Percentiles rank a stretch among this genome's conserved stretches.
Evolutionary conservation across 2,113 vertebrate genomes (phyloP).

Genomic region (Circaetus cinerascens): DNA sequence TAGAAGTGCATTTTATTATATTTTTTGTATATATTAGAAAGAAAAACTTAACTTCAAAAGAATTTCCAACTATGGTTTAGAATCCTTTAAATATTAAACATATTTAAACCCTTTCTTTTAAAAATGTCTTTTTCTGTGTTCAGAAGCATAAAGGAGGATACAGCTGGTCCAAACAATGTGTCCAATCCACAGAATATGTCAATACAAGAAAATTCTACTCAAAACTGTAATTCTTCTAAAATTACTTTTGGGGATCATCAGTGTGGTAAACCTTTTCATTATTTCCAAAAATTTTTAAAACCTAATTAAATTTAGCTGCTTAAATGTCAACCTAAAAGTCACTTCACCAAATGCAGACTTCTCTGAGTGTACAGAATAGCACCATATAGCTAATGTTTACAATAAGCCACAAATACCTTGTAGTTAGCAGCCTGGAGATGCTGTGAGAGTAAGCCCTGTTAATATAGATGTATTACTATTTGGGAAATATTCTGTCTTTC

Average conservation of each 20-base stretch:
- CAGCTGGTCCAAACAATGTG: not conserved
- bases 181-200: not conserved
- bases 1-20: not conserved
- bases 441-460: not conserved
- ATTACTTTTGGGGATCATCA: not conserved
- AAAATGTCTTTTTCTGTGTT: not conserved
- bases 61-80: not conserved
- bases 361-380: not conserved
- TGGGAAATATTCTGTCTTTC: not conserved
- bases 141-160: not conserved
- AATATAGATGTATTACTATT: rapidly evolving
- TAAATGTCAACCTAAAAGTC: not conserved
- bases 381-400: not conserved
- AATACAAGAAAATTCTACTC: not conserved
- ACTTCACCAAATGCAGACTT: not conserved
- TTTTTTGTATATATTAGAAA: not conserved
- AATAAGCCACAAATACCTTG: not conserved
- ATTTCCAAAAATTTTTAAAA: not conserved
- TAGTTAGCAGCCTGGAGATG: not conserved
- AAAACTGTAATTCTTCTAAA: not conserved
- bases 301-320: not conserved
- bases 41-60: not conserved
- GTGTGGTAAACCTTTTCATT: slow-evolving; percentile 9
- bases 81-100: not conserved
- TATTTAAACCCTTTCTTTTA: not conserved